Evolutionary conservation across 2,888 invertebrate species (phyloP).

Genomic region (Cabera pusaria): DNA sequence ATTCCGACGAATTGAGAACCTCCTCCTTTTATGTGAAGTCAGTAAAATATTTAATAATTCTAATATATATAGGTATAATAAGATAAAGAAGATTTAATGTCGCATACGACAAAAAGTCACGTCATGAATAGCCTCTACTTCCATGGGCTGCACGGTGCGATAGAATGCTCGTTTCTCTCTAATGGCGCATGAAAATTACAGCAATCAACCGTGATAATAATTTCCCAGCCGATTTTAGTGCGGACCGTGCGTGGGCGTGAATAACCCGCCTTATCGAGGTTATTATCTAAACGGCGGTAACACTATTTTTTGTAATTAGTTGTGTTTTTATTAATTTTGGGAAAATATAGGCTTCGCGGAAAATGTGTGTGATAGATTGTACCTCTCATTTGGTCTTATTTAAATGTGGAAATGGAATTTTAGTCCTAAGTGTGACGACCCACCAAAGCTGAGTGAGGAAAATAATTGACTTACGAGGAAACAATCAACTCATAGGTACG

Average conservation of each 20-base stretch:
- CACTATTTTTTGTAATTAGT: constrained; percentile 31
- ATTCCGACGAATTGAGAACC: no score
- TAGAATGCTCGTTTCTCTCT: constrained; percentile 33
- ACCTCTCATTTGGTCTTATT: no score
- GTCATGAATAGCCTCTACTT: constrained; percentile 6
- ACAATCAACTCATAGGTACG: no score
- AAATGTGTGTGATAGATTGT: no score
- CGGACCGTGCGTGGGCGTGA: constrained; percentile 25
- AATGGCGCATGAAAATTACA: constrained; percentile 44
- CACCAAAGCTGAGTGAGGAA: no score
- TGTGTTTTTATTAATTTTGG: constrained; percentile 18
- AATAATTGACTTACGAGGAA: no score
- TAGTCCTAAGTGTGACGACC: no score
- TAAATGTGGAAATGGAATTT: no score
- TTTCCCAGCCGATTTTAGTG: constrained; percentile 26
- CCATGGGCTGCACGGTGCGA: constrained; percentile 8
- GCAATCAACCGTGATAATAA: constrained; percentile 39
- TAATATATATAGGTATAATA: no score
- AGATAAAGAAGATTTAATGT: no score
- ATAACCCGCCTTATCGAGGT: constrained; percentile 19
- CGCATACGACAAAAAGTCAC: constrained; percentile 11
- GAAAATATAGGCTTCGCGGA: constrained; percentile 3
- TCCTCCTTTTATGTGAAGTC: no score
- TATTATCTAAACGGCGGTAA: constrained; percentile 25
- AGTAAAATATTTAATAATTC: no score